Evolutionary conservation across 2,888 invertebrate genomes (phyloP).

Genomic region (Dasypogon diadema): DNA sequence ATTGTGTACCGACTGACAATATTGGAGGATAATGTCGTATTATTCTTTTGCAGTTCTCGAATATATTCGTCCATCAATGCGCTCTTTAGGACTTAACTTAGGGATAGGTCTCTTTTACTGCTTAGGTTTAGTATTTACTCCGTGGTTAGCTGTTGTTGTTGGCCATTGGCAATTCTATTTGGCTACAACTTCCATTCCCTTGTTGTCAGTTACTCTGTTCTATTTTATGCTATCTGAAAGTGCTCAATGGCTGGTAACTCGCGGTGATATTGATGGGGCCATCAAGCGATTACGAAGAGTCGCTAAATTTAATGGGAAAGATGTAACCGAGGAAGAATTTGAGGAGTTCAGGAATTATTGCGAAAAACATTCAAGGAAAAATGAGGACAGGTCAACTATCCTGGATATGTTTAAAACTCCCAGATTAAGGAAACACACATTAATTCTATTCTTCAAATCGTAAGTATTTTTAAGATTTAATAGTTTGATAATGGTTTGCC

Average conservation of each 20-base stretch:
- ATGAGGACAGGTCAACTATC: slow-evolving; percentile 64
- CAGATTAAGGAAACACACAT: slow-evolving; percentile 71
- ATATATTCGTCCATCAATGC: slow-evolving; percentile 72
- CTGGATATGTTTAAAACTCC: slow-evolving; percentile 72
- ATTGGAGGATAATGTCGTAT: background rate
- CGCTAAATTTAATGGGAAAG: slow-evolving; percentile 71
- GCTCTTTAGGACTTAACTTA: slow-evolving; percentile 73
- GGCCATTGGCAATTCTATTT: slow-evolving; percentile 71
- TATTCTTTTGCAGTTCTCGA: slow-evolving; percentile 70
- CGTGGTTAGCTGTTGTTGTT: slow-evolving; percentile 70
- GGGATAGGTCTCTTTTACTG: slow-evolving; percentile 74
- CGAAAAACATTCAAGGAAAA: slow-evolving; percentile 63
- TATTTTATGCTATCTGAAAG: slow-evolving; percentile 74
- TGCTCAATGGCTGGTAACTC: slow-evolving; percentile 74
- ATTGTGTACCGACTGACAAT: background rate
- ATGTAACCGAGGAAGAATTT: slow-evolving; percentile 67
- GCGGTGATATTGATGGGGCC: slow-evolving; percentile 71
- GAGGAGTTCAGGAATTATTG: slow-evolving; percentile 67
- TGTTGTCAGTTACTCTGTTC: slow-evolving; percentile 68
- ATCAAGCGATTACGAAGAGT: slow-evolving; percentile 70
- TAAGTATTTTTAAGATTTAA: slow-evolving; percentile 68
- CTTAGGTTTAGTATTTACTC: slow-evolving; percentile 70
- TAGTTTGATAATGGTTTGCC: too few species aligned
- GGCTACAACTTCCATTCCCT: slow-evolving; percentile 70
- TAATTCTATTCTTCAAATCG: slow-evolving; percentile 74